phyloP scores from a whole-genome alignment of 1,140 invertebrate species.

The Odontomachus brunneus region DNA sequence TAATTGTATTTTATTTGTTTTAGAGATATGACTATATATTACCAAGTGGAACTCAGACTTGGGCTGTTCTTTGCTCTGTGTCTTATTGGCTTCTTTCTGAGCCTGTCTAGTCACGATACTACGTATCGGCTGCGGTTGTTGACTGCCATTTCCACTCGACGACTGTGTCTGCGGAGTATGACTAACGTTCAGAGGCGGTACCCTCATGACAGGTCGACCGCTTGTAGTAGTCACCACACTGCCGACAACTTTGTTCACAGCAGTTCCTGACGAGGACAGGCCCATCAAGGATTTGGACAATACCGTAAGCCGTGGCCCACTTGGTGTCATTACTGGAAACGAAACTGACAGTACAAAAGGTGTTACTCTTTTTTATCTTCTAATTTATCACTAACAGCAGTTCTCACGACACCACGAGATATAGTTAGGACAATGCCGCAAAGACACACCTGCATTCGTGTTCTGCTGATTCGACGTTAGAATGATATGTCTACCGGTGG shows the following conservation, averaged over 20 bases:
- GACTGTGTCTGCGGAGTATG: conserved; percentile 72
- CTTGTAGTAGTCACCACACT: conserved; percentile 79
- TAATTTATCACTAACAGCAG: not conserved
- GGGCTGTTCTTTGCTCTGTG: conserved; percentile 79
- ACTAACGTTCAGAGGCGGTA: conserved; percentile 84
- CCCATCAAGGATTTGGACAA: conserved; percentile 85
- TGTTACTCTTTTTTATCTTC: conserved; percentile 60
- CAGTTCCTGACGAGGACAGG: conserved; percentile 73
- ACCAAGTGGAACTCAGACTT: conserved; percentile 85
- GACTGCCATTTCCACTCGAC: conserved; percentile 64
- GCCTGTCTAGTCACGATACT: conserved; percentile 76
- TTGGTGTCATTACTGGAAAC: conserved; percentile 84
- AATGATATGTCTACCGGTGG: conserved; percentile 89
- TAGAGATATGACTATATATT: too few species aligned
- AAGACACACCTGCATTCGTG: conserved; percentile 80
- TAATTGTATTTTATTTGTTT: too few species aligned
- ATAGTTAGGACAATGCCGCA: not conserved
- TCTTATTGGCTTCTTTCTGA: conserved; percentile 79
- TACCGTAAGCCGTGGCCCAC: conserved; percentile 86
- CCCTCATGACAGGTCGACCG: conserved; percentile 84
- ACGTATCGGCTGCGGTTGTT: conserved; percentile 71
- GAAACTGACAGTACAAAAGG: conserved; percentile 74
- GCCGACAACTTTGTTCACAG: conserved; percentile 79
- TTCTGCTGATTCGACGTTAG: conserved; percentile 85
- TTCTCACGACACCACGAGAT: conserved; percentile 11